Evolutionary conservation across 2,113 vertebrate species (phyloP), one percentile per base, ranked within the genome.

Genomic region (Oostethus manadensis): DNA sequence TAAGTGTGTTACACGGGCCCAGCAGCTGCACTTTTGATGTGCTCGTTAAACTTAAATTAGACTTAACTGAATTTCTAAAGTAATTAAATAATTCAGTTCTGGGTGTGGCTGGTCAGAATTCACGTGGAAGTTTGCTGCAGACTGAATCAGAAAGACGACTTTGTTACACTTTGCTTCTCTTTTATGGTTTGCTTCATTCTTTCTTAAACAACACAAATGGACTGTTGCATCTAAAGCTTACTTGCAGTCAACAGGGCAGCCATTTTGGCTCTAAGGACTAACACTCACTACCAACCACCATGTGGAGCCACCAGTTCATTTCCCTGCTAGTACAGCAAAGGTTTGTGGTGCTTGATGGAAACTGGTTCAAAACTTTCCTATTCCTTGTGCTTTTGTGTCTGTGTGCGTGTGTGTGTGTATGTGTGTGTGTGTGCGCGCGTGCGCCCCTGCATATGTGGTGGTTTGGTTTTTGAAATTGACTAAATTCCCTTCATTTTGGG

Each of bases 401-500:
- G 51, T 14, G 13, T 42, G n/a, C n/a, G 63, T 56, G 44, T 55
- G 53, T 72, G 65, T 69, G 51, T 14, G 13, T 42, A 15, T 9
- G 18, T 42, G 53, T 59, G 66, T 73, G 62, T 59, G 59, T 51
- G 40, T 43, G 21, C 73, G 65, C n/a, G n/a, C n/a, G n/a, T n/a
- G n/a, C n/a, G n/a, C n/a, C n/a, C 46, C 68, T 73, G 68, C 64
- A 71, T 58, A 50, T 60, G 40, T 66, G 78, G 64, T 64, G 56
- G 69, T 56, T 60, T 17, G 48, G 47, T 57, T 60, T 17, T 51
- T 44, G 80, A 81, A 81, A 87, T 62, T 71, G 82, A 75, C 33
- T 79, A 87, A 82, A 80, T 79, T 85, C 82, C 83, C 84, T 85
- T 75, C 15, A 16, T 83, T 80, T 72, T 69, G 87, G 84, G 85